A percentile compares a stretch with the other conserved stretches of the same genome.
These are phyloP conservation scores for Andrena minutula DNA, from an alignment of 2,888 invertebrate genomes.

Conservation along the genomic window DNA sequence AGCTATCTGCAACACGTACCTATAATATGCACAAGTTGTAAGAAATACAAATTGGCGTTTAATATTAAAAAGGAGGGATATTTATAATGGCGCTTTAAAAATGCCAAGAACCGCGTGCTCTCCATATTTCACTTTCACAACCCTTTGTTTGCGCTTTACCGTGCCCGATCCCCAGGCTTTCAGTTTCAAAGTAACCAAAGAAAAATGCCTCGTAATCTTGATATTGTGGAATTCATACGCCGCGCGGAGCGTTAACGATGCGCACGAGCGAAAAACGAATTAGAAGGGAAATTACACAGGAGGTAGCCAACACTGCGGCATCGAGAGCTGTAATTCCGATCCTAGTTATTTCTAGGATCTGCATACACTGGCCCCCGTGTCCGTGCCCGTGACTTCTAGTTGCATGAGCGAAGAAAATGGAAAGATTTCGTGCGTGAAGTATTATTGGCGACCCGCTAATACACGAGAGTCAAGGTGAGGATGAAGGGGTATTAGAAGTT, in stretches of 20 bases:
- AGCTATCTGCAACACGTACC: constrained; percentile 22
- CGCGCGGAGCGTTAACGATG: constrained; percentile 33
- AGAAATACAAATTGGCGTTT: constrained; percentile 38
- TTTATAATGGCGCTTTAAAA: neutral
- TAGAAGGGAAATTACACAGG: constrained; percentile 19
- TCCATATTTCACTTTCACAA: constrained; percentile 1
- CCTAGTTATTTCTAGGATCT: constrained; percentile 55
- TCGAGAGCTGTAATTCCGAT: constrained; percentile 48
- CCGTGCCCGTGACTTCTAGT: constrained; percentile 66
- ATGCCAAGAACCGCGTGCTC: neutral
- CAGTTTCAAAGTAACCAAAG: neutral
- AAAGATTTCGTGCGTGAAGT: constrained; percentile 76
- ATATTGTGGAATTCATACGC: neutral
- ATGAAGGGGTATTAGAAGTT: constrained; percentile 76
- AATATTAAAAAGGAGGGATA: constrained; percentile 5
- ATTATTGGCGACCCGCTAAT: constrained; percentile 75
- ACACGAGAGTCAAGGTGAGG: constrained; percentile 76
- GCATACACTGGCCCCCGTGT: constrained; percentile 56
- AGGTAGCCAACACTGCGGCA: neutral
- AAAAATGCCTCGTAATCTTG: neutral
- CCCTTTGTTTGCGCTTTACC: neutral
- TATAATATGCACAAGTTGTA: neutral
- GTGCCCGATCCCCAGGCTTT: neutral
- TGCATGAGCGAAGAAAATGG: constrained; percentile 72
- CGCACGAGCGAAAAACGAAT: constrained; percentile 8